A percentile compares a stretch with the other conserved stretches of the same genome.
Evolutionary conservation across 64 coral and sea anemone species (phyloP).

Genomic region (Pocillopora damicornis): DNA sequence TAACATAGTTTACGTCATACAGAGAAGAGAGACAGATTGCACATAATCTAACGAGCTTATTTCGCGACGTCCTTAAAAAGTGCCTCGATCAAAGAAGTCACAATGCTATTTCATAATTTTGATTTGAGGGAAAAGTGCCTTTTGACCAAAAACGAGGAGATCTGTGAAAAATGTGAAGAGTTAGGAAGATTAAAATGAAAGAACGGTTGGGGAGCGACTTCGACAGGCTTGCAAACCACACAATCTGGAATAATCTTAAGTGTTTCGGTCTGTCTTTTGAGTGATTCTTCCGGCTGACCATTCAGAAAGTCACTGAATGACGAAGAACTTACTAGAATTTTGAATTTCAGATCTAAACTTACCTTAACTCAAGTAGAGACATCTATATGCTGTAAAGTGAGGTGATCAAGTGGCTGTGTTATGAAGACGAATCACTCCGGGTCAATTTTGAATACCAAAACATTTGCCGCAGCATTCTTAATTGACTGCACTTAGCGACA

Average conservation of each 20-base stretch:
- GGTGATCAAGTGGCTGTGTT: background rate
- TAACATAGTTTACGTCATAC: background rate
- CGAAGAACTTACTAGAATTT: background rate
- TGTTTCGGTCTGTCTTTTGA: background rate
- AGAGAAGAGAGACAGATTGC: background rate
- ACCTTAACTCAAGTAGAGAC: background rate
- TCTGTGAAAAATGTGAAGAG: too few species aligned
- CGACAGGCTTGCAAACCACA: too few species aligned
- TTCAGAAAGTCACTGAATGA: background rate
- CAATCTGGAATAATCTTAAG: background rate
- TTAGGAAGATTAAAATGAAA: too few species aligned
- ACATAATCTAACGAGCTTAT: too few species aligned
- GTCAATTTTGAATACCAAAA: background rate
- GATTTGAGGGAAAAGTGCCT: too few species aligned
- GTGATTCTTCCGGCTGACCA: background rate
- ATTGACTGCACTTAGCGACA: background rate
- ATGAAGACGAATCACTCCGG: background rate
- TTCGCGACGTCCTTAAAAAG: too few species aligned
- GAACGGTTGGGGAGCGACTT: too few species aligned
- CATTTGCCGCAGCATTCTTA: background rate
- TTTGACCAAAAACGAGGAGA: too few species aligned
- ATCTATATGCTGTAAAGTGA: background rate
- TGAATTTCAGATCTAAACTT: background rate
- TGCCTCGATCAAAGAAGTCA: too few species aligned
- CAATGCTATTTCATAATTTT: too few species aligned